These are phyloP conservation scores for Lepilemur ruficaudatus DNA, from an alignment of 2,797 vertebrate genomes.

Conservation along the genomic window DNA sequence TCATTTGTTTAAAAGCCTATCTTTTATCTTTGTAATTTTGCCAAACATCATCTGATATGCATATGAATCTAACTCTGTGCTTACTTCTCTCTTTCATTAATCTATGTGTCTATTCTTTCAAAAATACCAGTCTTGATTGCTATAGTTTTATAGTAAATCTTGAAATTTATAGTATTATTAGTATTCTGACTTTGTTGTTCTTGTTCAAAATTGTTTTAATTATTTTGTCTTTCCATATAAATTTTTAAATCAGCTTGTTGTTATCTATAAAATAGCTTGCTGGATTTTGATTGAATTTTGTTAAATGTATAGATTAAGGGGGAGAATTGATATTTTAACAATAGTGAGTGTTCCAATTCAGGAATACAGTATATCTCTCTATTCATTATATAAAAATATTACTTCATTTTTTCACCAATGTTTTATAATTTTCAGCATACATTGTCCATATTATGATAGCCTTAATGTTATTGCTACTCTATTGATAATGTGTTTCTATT, in stretches of 20 bases:
- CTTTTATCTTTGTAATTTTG: neutral
- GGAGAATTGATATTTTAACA: neutral
- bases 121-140: neutral
- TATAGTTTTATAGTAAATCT: neutral
- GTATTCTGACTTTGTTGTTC: neutral
- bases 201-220: neutral
- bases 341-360: neutral
- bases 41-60: neutral
- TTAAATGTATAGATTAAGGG: neutral
- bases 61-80: neutral
- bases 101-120: neutral
- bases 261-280: neutral
- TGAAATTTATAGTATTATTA: neutral
- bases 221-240: neutral
- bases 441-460: neutral
- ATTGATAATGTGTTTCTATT: neutral
- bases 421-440: neutral
- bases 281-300: neutral
- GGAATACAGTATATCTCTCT: neutral
- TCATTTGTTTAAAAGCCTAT: neutral
- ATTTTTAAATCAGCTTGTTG: neutral
- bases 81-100: neutral
- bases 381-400: neutral
- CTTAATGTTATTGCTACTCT: neutral
- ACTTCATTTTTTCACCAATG: neutral